Conservation (phyloP, 2,797 vertebrate species). For the Thamnophis elegans region DNA sequence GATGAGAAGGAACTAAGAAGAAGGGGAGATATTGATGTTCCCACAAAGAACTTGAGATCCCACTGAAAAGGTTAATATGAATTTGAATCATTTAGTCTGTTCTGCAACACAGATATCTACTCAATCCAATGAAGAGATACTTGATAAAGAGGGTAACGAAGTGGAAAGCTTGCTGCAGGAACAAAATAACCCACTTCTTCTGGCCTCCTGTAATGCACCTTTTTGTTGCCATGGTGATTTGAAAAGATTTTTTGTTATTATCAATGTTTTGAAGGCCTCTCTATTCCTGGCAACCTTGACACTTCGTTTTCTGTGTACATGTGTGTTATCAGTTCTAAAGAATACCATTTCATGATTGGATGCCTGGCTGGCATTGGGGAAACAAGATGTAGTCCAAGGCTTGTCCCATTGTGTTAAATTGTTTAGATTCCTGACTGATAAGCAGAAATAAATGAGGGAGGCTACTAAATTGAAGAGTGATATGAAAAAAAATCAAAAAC, state of each 20-base stretch:
- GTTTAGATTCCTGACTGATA: slow-evolving; percentile 68
- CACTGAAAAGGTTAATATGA: slow-evolving; percentile 69
- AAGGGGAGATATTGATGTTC: slow-evolving; percentile 51
- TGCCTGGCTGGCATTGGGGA: slow-evolving; percentile 64
- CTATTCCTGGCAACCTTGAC: slow-evolving; percentile 76
- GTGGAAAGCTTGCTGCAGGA: slow-evolving; percentile 72
- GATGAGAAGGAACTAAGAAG: slow-evolving; percentile 50
- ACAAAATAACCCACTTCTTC: slow-evolving; percentile 68
- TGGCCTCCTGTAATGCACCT: slow-evolving; percentile 71
- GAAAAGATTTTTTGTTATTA: slow-evolving; percentile 54
- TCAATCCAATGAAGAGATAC: slow-evolving; percentile 67
- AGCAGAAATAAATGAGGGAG: slow-evolving; percentile 64
- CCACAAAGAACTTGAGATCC: slow-evolving; percentile 58
- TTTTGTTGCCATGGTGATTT: slow-evolving; percentile 75
- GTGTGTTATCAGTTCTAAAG: slow-evolving; percentile 68
- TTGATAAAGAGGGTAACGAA: slow-evolving; percentile 79
- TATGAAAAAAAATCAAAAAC: slow-evolving; percentile 56
- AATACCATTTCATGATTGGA: slow-evolving; percentile 74
- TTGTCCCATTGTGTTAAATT: slow-evolving; percentile 51
- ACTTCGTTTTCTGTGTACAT: slow-evolving; percentile 63
- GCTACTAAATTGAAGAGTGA: slow-evolving; percentile 74
- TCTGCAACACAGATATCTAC: slow-evolving; percentile 63
- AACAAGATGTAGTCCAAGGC: slow-evolving; percentile 54
- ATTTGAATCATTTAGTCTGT: slow-evolving; percentile 65
- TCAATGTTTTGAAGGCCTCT: slow-evolving; percentile 71